phyloP scores from a whole-genome alignment of 2,888 invertebrate species.

The Lamellibrachia columna region DNA sequence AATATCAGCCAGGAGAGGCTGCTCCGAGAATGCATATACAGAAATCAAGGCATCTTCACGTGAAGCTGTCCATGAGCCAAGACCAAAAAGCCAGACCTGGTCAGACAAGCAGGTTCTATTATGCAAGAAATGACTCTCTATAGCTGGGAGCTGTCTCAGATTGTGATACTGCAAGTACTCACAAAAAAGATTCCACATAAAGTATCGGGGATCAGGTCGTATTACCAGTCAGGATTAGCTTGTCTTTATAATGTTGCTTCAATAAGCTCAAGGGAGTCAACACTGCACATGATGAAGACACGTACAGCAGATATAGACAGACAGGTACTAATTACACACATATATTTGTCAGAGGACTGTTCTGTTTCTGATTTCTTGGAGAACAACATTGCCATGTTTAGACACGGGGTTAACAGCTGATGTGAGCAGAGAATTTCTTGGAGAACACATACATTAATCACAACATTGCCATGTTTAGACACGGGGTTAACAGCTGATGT shows the following conservation, averaged over 20 bases:
- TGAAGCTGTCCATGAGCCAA: not conserved
- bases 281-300: not conserved
- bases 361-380: not conserved
- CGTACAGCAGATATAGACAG: not conserved
- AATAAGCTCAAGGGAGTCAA: not conserved
- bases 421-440: not conserved
- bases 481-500: not conserved
- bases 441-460: not conserved
- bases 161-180: not conserved
- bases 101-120: not conserved
- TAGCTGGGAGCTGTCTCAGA: not conserved
- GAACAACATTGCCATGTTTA: not conserved
- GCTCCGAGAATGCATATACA: not conserved
- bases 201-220: not conserved
- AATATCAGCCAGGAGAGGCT: not conserved
- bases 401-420: not conserved
- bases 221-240: not conserved
- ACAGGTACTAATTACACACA: not conserved
- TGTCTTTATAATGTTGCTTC: not conserved
- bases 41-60: not conserved
- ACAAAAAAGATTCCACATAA: not conserved
- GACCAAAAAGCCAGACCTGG: not conserved
- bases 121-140: not conserved
- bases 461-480: not conserved
- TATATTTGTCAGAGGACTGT: not conserved